phyloP scores from a whole-genome alignment of 2,888 invertebrate genomes.

The Sinhomidia bicolor region DNA sequence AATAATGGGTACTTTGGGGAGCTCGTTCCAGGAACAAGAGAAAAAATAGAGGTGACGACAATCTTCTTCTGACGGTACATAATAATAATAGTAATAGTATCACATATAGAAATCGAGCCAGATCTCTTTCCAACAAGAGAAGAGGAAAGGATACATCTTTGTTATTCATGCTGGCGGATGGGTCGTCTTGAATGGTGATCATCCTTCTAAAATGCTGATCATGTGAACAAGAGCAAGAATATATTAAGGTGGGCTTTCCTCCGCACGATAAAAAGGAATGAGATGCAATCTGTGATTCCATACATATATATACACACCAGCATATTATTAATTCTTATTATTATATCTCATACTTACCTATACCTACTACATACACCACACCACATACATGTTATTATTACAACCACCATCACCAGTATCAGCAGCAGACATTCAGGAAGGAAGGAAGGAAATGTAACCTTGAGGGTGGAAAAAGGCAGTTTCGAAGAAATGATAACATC shows the following conservation, averaged over 20 bases:
- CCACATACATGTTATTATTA: too few species aligned
- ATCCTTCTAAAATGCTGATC: slow-evolving; percentile 68
- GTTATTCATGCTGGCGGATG: slow-evolving; percentile 43
- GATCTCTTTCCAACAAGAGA: too few species aligned
- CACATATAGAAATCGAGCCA: background rate
- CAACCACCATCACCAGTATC: too few species aligned
- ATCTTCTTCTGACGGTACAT: slow-evolving; percentile 31
- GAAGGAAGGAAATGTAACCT: slow-evolving; percentile 55
- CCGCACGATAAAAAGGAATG: slow-evolving; percentile 43
- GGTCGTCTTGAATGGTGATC: slow-evolving; percentile 36
- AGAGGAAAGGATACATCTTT: slow-evolving; percentile 43
- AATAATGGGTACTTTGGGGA: slow-evolving; percentile 63
- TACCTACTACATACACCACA: too few species aligned
- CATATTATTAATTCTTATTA: too few species aligned
- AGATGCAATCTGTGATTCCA: slow-evolving; percentile 16
- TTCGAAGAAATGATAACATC: slow-evolving; percentile 43
- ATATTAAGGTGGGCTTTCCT: slow-evolving; percentile 34
- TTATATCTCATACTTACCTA: too few species aligned
- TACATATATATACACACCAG: background rate
- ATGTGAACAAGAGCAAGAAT: slow-evolving; percentile 56
- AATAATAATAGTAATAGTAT: slow-evolving; percentile 10
- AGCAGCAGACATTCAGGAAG: background rate
- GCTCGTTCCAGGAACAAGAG: background rate
- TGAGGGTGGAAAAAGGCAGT: slow-evolving; percentile 33
- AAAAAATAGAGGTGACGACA: slow-evolving; percentile 32